Evolutionary conservation across 2,113 vertebrate species (phyloP), one percentile per base, ranked within the genome.

Genomic region (Nesospiza acunhae): DNA sequence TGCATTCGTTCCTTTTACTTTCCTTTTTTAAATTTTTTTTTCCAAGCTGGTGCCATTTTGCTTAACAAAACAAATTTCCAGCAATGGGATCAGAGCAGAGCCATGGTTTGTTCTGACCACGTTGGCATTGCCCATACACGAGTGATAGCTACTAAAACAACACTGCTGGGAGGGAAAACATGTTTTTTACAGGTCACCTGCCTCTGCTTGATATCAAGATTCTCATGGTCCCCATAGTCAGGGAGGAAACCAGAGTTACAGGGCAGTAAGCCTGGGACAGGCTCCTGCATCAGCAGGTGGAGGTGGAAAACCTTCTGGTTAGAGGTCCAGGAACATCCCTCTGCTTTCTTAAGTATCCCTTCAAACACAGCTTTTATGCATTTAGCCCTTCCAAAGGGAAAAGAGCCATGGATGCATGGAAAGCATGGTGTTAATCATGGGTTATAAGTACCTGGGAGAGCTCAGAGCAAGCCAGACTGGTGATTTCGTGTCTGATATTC

Each of bases 161-260:
- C 5, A 4, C 17, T 70, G 15, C 67, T 89, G 39, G 11, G 35
- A 63, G 59, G 23, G 11, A 22, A n/a, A 82, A 79, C 31, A 7
- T 1, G 7, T 27, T 87, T 87, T 85, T 58, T 37, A 49, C 41
- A 16, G 8, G 7, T 21, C 4, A 5, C 14, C 13, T 90, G n/a
- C 31, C 21, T 88, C 46, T 86, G 53, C 53, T 68, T 42, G 24
- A 31, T 2, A 3, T 82, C 9, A 6, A 52, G 31, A 12, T 4
- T 5, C 19, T 52, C 0, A 0, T 78, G 76, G 27, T 75, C 37
- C 20, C 20, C 10, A 0, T 18, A 33, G 41, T 15, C 23, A 78
- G 37, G 31, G 41, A 73, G 37, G 31, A 74, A 55, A 15, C 11
- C 2, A 0, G 41, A 75, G 19, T 10, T 1, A 1, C 7, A 14